Conservation (phyloP, 2,888 invertebrate genomes). For the Drosophila anomalipes region DNA sequence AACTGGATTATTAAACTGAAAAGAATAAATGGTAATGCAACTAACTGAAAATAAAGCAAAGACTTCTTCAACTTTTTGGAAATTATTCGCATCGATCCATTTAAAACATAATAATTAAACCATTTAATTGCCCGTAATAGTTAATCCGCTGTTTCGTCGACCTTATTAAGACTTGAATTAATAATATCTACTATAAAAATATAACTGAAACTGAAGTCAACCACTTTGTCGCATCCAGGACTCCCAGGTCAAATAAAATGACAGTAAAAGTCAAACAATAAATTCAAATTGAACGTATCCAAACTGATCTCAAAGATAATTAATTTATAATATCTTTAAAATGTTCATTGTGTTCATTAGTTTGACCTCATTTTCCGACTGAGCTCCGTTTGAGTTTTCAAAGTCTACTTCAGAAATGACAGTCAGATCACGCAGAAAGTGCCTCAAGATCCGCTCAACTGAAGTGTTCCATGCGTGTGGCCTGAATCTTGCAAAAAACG, state of each 20-base stretch:
- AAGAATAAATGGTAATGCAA: neutral
- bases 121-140: neutral
- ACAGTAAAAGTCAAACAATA: neutral
- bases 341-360: neutral
- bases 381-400: slow-evolving; percentile 28
- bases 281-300: neutral
- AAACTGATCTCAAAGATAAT: neutral
- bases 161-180: too few species aligned
- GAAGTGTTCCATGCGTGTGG: slow-evolving; percentile 76
- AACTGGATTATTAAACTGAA: neutral
- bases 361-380: slow-evolving; percentile 61
- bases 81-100: neutral
- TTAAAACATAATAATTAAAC: neutral
- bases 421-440: slow-evolving; percentile 58
- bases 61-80: neutral
- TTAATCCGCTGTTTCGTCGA: neutral
- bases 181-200: neutral
- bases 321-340: neutral
- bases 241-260: neutral
- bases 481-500: slow-evolving; percentile 60
- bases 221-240: neutral
- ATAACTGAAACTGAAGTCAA: neutral
- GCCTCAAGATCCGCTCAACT: slow-evolving; percentile 55
- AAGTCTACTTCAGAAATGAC: slow-evolving; percentile 57
- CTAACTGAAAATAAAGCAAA: neutral